Conservation (phyloP, 2,888 invertebrate genomes). For the Cephus pygmeus region DNA sequence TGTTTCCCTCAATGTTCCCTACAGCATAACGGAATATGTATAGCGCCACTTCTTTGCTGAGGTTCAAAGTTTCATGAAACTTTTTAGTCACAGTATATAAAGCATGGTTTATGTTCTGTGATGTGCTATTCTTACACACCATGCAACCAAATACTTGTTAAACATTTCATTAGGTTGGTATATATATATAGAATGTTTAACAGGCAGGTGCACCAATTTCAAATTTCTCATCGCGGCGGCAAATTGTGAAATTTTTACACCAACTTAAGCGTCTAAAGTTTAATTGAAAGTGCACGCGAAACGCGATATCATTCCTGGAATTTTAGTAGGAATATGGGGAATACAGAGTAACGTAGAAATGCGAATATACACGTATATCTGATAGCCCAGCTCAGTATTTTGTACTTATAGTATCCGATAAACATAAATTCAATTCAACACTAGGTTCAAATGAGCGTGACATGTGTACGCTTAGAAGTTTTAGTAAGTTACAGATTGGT, state of each 20-base stretch:
- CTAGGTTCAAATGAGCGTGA: not conserved
- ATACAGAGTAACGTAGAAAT: not conserved
- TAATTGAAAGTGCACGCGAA: not conserved
- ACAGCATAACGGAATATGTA: not conserved
- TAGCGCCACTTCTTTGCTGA: not conserved
- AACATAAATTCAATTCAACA: not conserved
- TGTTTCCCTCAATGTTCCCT: not conserved
- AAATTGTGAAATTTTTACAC: not conserved
- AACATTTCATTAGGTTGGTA: not conserved
- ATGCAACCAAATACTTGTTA: not conserved
- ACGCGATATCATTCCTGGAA: not conserved
- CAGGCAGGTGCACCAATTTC: not conserved
- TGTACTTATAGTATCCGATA: not conserved
- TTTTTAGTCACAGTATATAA: not conserved
- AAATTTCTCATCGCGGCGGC: not conserved
- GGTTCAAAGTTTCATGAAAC: not conserved
- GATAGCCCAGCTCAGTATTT: not conserved
- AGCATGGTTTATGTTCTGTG: not conserved
- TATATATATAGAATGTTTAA: not conserved
- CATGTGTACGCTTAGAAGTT: not conserved
- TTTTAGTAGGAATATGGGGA: not conserved
- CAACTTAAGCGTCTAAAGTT: not conserved
- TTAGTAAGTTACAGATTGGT: conserved; percentile 13
- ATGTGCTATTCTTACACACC: not conserved
- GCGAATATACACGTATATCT: not conserved